Base-by-base conservation (phyloP, 2,113 vertebrate species). In the Urocolius indicus region DNA sequence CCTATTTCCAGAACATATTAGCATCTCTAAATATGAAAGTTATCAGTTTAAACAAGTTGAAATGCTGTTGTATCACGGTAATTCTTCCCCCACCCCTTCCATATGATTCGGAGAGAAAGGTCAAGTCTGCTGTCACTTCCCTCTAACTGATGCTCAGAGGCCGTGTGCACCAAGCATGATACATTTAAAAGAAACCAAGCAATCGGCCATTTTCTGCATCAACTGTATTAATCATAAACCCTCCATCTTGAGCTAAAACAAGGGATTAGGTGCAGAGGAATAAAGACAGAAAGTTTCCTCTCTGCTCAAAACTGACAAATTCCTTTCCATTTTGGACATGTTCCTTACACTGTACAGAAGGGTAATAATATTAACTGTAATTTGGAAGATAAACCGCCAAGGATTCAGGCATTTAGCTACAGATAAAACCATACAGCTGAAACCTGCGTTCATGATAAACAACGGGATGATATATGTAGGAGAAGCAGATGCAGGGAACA, bases 201-300 rank as follows among this genome's bases (percentile, higher is more conserved):
- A 92, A 89, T 94, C 94, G 34, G 97, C 97, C 97, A 97, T 98
- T 98, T 98, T 95, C 98, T 98, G 97, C 94, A 46, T 92, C 98
- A 80, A 94, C 96, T 94, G 94, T 86, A 97, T 96, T 97, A 77
- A 97, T 92, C 96, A 89, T 36, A 97, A 97, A 83, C 91, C 97
- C 97, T 97, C 98, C 97, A 98, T 97, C 97, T 98, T 97, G 96
- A 94, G 97, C 96, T 66, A 48, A 66, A 90, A 89, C 65, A 82
- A 76, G 95, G 93, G 68, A 95, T 75, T 68, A 90, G 93, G 90
- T 41, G 63, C 84, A 87, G 69, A 90, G 52, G 90, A 92, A 76
- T 16, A 62, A 41, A 34, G 76, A 57, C 82, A 78, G 83, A 66
- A 95, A 94, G 94, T 81, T 96, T 80, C 67, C 94, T 92, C 54